These are phyloP conservation scores for Amphipoea oculea DNA, from an alignment of 2,888 invertebrate species.

Conservation along the genomic window DNA sequence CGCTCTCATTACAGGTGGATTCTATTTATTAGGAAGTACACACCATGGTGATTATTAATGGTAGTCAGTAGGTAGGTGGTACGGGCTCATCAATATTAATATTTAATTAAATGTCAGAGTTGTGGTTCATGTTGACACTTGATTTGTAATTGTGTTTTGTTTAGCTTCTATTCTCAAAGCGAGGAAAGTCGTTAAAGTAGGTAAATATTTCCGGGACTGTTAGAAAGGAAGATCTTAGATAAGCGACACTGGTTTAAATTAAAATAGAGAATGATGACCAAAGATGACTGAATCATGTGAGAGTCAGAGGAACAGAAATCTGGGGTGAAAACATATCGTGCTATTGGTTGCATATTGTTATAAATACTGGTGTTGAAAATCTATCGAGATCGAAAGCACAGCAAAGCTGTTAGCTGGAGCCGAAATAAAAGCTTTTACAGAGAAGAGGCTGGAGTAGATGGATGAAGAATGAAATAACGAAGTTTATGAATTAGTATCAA, in stretches of 20 bases:
- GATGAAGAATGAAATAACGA: neutral
- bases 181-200: neutral
- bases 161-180: slow-evolving; percentile 2
- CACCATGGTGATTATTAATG: slow-evolving; percentile 13
- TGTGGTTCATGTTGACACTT: slow-evolving; percentile 36
- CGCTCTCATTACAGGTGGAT: slow-evolving; percentile 23
- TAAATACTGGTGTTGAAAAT: neutral
- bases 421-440: neutral
- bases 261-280: neutral
- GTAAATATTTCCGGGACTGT: slow-evolving; percentile 6
- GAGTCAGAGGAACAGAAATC: neutral
- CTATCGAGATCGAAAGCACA: too few species aligned
- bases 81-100: slow-evolving; percentile 38
- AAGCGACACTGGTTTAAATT: neutral
- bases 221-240: neutral
- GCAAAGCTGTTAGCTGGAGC: neutral
- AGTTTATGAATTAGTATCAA: neutral
- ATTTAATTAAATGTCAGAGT: slow-evolving; percentile 47
- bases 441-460: neutral
- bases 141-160: slow-evolving; percentile 26
- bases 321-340: neutral
- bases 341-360: neutral
- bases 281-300: neutral
- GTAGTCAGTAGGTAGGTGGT: neutral
- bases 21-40: slow-evolving; percentile 17